Evolutionary conservation across 1,140 invertebrate genomes (phyloP).

Genomic region (Drosophila sproati): DNA sequence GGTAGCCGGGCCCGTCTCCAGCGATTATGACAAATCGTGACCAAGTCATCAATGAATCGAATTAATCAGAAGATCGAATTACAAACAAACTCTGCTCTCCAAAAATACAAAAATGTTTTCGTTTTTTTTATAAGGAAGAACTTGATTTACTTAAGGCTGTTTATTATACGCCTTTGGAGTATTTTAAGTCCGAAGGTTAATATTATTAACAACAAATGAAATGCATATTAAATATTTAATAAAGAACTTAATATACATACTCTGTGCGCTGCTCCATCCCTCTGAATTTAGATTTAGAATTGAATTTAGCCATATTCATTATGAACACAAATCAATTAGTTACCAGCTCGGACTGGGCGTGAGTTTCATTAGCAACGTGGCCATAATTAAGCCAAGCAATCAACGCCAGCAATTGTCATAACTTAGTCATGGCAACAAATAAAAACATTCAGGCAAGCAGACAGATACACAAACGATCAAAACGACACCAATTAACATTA

Average conservation of each 20-base stretch:
- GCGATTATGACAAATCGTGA: constrained; percentile 25
- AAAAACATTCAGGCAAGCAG: neutral
- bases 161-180: neutral
- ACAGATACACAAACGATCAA: constrained; percentile 16
- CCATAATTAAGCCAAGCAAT: constrained; percentile 81
- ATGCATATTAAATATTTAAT: neutral
- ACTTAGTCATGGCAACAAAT: constrained; percentile 68
- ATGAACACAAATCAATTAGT: constrained; percentile 56
- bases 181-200: neutral
- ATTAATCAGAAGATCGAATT: constrained; percentile 4
- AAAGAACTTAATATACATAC: neutral
- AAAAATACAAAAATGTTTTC: no score
- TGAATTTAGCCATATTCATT: constrained; percentile 14
- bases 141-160: neutral
- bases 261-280: neutral
- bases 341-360: constrained; percentile 50
- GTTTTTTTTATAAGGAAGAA: neutral
- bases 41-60: constrained; percentile 25
- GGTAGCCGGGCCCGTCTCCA: constrained; percentile 18
- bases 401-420: constrained; percentile 75
- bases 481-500: constrained; percentile 63
- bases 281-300: neutral
- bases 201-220: neutral
- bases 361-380: constrained; percentile 74
- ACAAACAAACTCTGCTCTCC: neutral